A percentile compares a stretch with the other conserved stretches of the same genome.
Evolutionary conservation across 2,113 vertebrate species (phyloP).

Genomic region (Vidua chalybeata): DNA sequence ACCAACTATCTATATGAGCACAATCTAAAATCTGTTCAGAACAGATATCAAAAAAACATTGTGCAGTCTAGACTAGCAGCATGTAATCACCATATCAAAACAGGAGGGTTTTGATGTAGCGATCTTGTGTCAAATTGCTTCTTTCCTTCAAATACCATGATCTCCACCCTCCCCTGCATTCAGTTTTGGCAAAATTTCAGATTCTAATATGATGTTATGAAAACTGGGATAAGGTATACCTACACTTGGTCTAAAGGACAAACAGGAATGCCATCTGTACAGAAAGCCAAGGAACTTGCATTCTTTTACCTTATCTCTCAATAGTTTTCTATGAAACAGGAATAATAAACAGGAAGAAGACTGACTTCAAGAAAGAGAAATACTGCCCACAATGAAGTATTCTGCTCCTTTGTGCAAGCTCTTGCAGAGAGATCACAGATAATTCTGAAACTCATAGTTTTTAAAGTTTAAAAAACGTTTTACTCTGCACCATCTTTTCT

Average conservation of each 20-base stretch:
- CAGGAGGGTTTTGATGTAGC: accelerated
- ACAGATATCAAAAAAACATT: neutral
- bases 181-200: neutral
- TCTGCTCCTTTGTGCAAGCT: accelerated
- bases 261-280: neutral
- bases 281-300: neutral
- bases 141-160: neutral
- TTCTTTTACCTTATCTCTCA: neutral
- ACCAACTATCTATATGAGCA: neutral
- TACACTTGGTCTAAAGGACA: neutral
- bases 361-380: neutral
- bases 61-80: neutral
- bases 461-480: neutral
- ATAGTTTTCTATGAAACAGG: neutral
- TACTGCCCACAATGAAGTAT: neutral
- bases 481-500: neutral
- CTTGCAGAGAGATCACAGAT: neutral
- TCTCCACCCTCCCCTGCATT: neutral
- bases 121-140: neutral
- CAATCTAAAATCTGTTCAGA: neutral
- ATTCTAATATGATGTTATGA: neutral
- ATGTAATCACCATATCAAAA: neutral
- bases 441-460: neutral
- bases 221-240: neutral
- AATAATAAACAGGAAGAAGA: neutral